Evolutionary conservation across 1,140 invertebrate genomes (phyloP).

Genomic region (Coenobita brevimanus): DNA sequence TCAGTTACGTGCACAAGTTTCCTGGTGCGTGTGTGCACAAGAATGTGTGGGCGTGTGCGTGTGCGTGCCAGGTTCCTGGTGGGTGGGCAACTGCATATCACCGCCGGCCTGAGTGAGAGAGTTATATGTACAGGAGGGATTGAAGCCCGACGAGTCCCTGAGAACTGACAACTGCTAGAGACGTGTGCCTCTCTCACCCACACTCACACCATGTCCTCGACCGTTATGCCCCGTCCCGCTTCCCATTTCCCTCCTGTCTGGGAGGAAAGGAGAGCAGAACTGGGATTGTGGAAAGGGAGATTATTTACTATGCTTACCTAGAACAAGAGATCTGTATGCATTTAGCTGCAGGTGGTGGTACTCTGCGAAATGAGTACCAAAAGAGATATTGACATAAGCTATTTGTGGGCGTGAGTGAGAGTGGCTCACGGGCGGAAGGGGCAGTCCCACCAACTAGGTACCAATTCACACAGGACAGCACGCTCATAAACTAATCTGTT

Average conservation of each 20-base stretch:
- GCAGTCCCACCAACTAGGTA: constrained; percentile 28
- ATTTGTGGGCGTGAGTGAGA: constrained; percentile 11
- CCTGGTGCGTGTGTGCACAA: constrained; percentile 55
- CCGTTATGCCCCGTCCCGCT: no score
- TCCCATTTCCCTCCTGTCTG: no score
- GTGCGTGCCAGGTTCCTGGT: constrained; percentile 35
- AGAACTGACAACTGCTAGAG: constrained; percentile 63
- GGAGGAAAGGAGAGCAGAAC: background rate
- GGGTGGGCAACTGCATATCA: constrained; percentile 30
- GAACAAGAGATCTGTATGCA: no score
- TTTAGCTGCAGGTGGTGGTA: no score
- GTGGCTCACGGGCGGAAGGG: constrained; percentile 53
- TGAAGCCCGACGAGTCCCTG: constrained; percentile 66
- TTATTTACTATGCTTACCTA: no score
- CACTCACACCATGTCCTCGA: constrained; percentile 13
- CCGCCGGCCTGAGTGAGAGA: constrained; percentile 63
- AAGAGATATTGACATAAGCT: background rate
- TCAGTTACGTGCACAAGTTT: constrained; percentile 44
- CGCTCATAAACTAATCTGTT: constrained; percentile 47
- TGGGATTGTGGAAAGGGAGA: background rate
- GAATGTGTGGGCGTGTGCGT: constrained; percentile 35
- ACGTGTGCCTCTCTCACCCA: constrained; percentile 46
- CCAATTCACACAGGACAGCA: constrained; percentile 36
- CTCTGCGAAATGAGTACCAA: no score
- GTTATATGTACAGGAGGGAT: constrained; percentile 60